A percentile compares a stretch with the other conserved stretches of the same genome.
These are phyloP conservation scores for Trachelus stipa DNA, from an alignment of 2,888 invertebrate genomes.

Conservation along the genomic window DNA sequence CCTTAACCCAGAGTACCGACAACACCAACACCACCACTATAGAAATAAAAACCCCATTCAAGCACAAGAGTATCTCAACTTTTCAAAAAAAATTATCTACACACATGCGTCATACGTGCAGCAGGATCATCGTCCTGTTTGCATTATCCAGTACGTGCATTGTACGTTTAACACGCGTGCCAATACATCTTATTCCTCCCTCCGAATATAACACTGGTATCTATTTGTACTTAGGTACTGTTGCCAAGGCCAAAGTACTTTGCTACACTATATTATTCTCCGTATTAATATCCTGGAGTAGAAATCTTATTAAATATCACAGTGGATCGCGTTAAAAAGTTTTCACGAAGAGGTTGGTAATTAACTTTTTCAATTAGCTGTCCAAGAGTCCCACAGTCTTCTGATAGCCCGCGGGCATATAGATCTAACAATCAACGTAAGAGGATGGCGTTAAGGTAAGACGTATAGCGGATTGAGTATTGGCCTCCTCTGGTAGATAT, in stretches of 20 bases:
- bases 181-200: background rate
- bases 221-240: background rate
- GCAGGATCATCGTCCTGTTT: background rate
- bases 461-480: background rate
- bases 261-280: background rate
- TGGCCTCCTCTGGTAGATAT: background rate
- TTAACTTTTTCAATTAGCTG: slow-evolving; percentile 51
- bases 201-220: background rate
- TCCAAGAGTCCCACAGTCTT: background rate
- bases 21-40: background rate
- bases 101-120: background rate
- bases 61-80: background rate
- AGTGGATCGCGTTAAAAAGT: slow-evolving; percentile 33
- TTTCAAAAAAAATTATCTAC: background rate
- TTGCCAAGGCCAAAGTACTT: background rate
- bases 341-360: slow-evolving; percentile 35
- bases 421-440: slow-evolving; percentile 19
- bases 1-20: background rate
- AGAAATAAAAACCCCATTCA: background rate
- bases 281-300: background rate
- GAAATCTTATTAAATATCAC: slow-evolving; percentile 38
- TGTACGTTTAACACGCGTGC: background rate
- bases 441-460: background rate
- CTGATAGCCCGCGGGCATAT: slow-evolving; percentile 22
- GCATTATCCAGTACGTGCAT: background rate